Percentiles rank a stretch among this genome's conserved stretches.
These are phyloP conservation scores for Agrochola lychnidis DNA, from an alignment of 2,888 invertebrate genomes.

Conservation along the genomic window DNA sequence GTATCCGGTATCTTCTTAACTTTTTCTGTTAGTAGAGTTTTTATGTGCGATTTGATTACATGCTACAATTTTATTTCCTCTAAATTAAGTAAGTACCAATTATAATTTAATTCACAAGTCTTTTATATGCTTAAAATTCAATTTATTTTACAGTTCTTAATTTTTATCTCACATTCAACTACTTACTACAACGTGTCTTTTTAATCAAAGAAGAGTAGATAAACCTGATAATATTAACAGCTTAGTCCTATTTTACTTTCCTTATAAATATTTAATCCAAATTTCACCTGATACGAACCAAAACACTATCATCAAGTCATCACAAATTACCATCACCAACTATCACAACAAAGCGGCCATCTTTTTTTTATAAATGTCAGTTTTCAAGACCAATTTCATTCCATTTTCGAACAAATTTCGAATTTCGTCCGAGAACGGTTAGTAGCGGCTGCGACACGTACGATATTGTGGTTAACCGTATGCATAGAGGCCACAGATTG, in stretches of 20 bases:
- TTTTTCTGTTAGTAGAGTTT: neutral
- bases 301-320: neutral
- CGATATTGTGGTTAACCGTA: slow-evolving; percentile 73
- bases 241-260: neutral
- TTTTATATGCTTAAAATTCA: no score
- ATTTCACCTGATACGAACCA: neutral
- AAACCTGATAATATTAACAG: neutral
- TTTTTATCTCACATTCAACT: no score
- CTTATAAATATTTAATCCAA: no score
- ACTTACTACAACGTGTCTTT: neutral
- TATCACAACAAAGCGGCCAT: neutral
- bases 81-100: neutral
- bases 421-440: slow-evolving; percentile 48
- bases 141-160: neutral
- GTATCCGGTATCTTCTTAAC: neutral
- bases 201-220: neutral
- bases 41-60: slow-evolving; percentile 4
- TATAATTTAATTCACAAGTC: neutral
- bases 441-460: slow-evolving; percentile 58
- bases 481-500: slow-evolving; percentile 73
- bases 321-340: neutral
- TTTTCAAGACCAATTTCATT: slow-evolving; percentile 5
- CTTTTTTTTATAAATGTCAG: neutral
- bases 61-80: neutral
- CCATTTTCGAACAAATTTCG: slow-evolving; percentile 28